Evolutionary conservation across 2,797 vertebrate genomes (phyloP), one percentile per base, ranked within the genome.

Genomic region (Anas acuta): DNA sequence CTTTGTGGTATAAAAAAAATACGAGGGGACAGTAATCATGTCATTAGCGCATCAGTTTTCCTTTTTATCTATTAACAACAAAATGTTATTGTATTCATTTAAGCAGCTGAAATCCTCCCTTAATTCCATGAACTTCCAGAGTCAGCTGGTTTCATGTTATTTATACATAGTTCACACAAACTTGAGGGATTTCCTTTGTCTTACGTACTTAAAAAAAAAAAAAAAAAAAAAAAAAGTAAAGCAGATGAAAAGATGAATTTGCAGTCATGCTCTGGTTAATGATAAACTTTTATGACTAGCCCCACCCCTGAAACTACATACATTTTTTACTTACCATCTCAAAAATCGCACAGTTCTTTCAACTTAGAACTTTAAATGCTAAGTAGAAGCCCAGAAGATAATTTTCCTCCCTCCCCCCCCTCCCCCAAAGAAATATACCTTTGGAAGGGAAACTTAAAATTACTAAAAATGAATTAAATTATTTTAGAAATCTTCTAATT

Each of bases 241-340:
- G 80, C 47, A 49, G 69, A 43, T 54, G 2, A 83, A 92, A 81
- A 70, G 53, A 89, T 47, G 83, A 83, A 51, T 72, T 58, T 15
- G 11, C 57, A 91, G 73, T 28, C 73, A 54, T 37, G 18, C 39
- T 25, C 58, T 20, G 19, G 91, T 95, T 86, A 95, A 91, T 32
- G 30, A 88, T 81, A 81, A 95, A 92, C 93, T 47, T 88, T 88
- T 87, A 91, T 6, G 21, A 35, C 28, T 39, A 78, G 45, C 66
- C 85, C 58, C 61, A 65, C 54, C 79, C 62, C 39, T 93, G 58
- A 89, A 82, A 74, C 61, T 32, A 80, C 35, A 35, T 3, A 41
- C 39, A 56, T 47, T 71, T 89, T 83, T 73, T 30, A 67, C 65
- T 74, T 70, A 83, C 65, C 74, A 72, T 33, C 22, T 35, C 23